phyloP scores from a whole-genome alignment of 2,888 invertebrate species.

The Melanargia galathea region DNA sequence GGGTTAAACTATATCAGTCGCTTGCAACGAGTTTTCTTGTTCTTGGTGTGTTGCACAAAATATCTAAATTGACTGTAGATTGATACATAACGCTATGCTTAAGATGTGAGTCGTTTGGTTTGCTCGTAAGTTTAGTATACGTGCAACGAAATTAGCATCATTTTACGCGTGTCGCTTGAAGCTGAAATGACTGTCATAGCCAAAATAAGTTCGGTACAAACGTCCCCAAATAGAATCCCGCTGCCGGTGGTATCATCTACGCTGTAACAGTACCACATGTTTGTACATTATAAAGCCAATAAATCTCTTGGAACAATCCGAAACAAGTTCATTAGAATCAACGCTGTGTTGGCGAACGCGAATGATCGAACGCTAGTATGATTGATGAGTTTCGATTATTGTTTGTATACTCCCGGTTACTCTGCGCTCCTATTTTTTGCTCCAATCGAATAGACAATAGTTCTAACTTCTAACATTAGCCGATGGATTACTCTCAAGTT shows the following conservation, averaged over 20 bases:
- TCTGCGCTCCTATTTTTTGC: background rate
- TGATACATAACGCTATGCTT: too few species aligned
- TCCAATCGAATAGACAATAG: conserved; percentile 2
- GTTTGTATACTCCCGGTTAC: conserved; percentile 31
- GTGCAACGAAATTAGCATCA: too few species aligned
- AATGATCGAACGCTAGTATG: conserved; percentile 42
- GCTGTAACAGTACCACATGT: conserved; percentile 50
- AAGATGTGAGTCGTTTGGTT: too few species aligned
- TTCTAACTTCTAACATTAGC: conserved; percentile 3
- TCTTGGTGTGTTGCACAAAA: too few species aligned
- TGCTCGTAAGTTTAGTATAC: too few species aligned
- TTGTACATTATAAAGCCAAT: conserved; percentile 66
- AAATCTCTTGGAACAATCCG: conserved; percentile 68
- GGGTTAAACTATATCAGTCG: too few species aligned
- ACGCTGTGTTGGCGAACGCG: conserved; percentile 41
- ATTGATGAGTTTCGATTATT: conserved; percentile 39
- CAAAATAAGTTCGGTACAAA: background rate
- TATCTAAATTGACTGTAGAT: too few species aligned
- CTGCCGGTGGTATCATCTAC: conserved; percentile 6
- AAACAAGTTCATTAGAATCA: conserved; percentile 71
- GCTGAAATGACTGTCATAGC: too few species aligned
- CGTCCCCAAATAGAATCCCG: background rate
- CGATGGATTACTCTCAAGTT: background rate
- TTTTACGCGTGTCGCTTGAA: too few species aligned
- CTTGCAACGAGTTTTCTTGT: too few species aligned